Base-by-base conservation (phyloP, 2,113 vertebrate genomes). In the Takifugu flavidus region DNA sequence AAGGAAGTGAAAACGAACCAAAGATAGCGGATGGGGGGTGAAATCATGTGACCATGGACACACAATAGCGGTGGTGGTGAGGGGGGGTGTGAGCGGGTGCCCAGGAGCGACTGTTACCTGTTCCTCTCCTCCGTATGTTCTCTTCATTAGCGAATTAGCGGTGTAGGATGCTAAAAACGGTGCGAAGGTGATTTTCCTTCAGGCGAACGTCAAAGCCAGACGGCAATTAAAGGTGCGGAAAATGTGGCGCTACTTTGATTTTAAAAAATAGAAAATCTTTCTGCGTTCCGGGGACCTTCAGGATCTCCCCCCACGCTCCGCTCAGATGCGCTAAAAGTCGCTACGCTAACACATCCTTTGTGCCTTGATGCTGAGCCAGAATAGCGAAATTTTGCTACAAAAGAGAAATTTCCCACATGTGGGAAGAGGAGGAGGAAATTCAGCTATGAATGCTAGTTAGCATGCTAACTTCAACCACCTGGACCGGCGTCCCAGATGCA, bases 151-250 rank as follows among this genome's bases (percentile, higher is more conserved):
- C 1, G 58, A 74, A 62, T 49, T 43, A 29, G 59, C 68, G 7
- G 13, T 0, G n/a, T 25, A 20, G 5, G 27, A 27, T 29, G 28
- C 28, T 29, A 29, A 43, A 10, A 11, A 6, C 20, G 20, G 20
- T 20, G 20, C 25, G 53, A 55, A 13, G 6, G 62, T 13, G 55
- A 47, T 63, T 51, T 53, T 67, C 56, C 79, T 77, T 12, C 43
- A 62, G 63, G 79, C 68, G 0, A 45, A 43, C 2, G 43, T 28
- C 27, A 55, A 39, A 39, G 51, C 6, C 58, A 76, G 78, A 69
- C 74, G 79, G 65, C 77, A 77, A 78, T 69, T 78, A 80, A 63
- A 74, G 68, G 71, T 20, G 80, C 79, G 72, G 52, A 70, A 78
- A 79, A 79, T 65, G 52, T 58, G 69, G 61, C 61, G 29, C 60